Percentiles rank a stretch among this genome's conserved stretches.
These are phyloP conservation scores for Chrysolina americana DNA, from an alignment of 2,888 invertebrate species.

Conservation along the genomic window DNA sequence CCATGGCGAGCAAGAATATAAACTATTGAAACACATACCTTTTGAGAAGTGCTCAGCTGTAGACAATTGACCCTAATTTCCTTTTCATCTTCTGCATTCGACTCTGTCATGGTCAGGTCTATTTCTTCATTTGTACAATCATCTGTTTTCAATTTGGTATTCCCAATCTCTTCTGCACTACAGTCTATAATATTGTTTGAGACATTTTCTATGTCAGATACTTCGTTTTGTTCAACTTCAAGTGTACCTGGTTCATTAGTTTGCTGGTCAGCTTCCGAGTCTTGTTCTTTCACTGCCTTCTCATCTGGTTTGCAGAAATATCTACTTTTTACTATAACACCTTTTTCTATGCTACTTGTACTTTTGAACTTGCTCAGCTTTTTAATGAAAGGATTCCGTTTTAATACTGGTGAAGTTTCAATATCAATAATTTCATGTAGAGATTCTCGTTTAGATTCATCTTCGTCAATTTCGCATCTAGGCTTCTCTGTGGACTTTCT, in stretches of 20 bases:
- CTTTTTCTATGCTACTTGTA: conserved; percentile 67
- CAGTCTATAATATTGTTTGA: conserved; percentile 25
- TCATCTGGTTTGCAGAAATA: conserved; percentile 68
- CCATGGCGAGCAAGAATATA: too few species aligned
- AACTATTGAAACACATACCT: neutral
- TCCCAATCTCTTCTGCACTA: conserved; percentile 15
- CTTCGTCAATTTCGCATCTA: conserved; percentile 26
- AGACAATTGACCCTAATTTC: neutral
- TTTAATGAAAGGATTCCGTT: conserved; percentile 66
- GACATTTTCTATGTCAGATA: conserved; percentile 26
- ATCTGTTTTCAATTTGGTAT: conserved; percentile 8
- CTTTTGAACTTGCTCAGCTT: conserved; percentile 72
- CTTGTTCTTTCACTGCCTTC: neutral
- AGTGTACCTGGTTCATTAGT: neutral
- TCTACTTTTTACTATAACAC: conserved; percentile 73
- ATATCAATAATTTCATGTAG: conserved; percentile 51
- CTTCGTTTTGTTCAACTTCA: neutral
- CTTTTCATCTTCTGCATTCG: neutral
- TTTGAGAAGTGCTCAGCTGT: conserved; percentile 6
- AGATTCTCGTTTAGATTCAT: conserved; percentile 47
- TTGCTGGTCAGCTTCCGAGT: neutral
- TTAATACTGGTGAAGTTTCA: conserved; percentile 70
- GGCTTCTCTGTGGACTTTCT: conserved; percentile 25
- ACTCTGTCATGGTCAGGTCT: neutral
- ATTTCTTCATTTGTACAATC: neutral